Percentiles rank a stretch among this genome's conserved stretches.
Conservation (phyloP, 2,888 invertebrate species). For the Pilophorus perplexus region DNA sequence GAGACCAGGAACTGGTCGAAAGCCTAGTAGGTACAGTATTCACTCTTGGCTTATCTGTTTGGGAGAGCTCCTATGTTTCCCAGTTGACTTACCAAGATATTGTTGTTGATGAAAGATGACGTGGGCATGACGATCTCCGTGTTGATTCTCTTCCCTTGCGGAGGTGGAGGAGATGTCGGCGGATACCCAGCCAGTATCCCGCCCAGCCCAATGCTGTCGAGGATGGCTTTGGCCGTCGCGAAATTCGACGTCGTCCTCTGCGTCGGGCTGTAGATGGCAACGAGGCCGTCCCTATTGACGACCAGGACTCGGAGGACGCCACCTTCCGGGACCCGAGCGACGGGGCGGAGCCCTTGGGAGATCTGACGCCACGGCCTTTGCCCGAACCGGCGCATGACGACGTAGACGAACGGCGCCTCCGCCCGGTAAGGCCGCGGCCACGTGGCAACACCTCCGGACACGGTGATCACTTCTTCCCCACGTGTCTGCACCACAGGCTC, state of each 20-base stretch:
- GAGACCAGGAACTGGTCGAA: too few relatives aligned
- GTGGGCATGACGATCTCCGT: conserved; percentile 58
- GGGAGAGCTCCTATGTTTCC: too few relatives aligned
- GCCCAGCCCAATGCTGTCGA: conserved; percentile 50
- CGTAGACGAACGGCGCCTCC: conserved; percentile 58
- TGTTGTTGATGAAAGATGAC: conserved; percentile 37
- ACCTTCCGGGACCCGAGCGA: conserved; percentile 61
- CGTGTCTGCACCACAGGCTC: conserved; percentile 70
- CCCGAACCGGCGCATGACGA: conserved; percentile 62
- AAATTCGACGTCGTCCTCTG: conserved; percentile 48
- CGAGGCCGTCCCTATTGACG: conserved; percentile 67
- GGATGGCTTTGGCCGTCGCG: conserved; percentile 52
- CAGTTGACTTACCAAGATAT: conserved; percentile 44
- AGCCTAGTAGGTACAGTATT: too few relatives aligned
- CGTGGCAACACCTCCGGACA: conserved; percentile 64
- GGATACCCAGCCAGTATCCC: conserved; percentile 41
- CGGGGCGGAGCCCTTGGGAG: conserved; percentile 62
- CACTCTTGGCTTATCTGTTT: too few relatives aligned
- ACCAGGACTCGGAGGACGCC: conserved; percentile 66
- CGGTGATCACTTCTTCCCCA: conserved; percentile 65
- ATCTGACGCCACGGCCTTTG: conserved; percentile 51
- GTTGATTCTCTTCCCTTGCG: conserved; percentile 55
- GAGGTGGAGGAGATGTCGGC: conserved; percentile 55
- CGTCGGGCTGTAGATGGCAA: conserved; percentile 67
- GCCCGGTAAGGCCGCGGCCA: conserved; percentile 61